Base-by-base conservation (phyloP, 2,888 invertebrate species). In the Drosophila planitibia region DNA sequence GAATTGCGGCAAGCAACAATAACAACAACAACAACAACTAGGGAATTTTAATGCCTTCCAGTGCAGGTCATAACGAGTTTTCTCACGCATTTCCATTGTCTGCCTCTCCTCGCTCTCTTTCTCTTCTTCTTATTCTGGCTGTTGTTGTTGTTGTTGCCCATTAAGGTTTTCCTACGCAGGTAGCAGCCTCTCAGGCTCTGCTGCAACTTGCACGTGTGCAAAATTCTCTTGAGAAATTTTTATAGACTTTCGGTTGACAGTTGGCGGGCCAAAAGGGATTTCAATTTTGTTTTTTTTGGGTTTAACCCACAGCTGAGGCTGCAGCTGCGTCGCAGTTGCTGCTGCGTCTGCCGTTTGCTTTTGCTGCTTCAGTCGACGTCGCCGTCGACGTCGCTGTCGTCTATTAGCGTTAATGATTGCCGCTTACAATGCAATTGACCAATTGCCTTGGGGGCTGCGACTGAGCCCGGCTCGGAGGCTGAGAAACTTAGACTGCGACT, bases 321-420 rank as follows among this genome's bases (percentile, higher is more conserved):
- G 83, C 76, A 73, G 82, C 79, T 80, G 83, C 64, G 60, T 55
- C 30, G 28, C 10, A 19, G 51, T 47, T 44, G 57, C 44, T 39
- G 65, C 54, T 30, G 51, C 49, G 44, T 47, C 22, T 47, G 47
- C 47, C 25, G 44, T 6, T 22, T 12, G 12, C 3, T 3, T 44
- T 39, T 37, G 47, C 39, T 35, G 62, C 52, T 33, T 37, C 51
- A 49, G 57, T 55, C 39, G 55, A 22, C 30, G 73, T 37, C 39
- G 35, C 22, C 54, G 67, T 59, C 53, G 57, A 4, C n/a, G 64
- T 60, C 25, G 58, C 52, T 69, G 58, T 69, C 66, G 85, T 76
- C 85, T 87, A 86, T 86, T 86, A 89, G 86, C 83, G 88, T 81
- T 86, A 89, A 86, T 86, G 90, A 86, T 81, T 87, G 82, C 85